Conservation (phyloP, 2,797 vertebrate species). For the Eutrigla gurnardus region DNA sequence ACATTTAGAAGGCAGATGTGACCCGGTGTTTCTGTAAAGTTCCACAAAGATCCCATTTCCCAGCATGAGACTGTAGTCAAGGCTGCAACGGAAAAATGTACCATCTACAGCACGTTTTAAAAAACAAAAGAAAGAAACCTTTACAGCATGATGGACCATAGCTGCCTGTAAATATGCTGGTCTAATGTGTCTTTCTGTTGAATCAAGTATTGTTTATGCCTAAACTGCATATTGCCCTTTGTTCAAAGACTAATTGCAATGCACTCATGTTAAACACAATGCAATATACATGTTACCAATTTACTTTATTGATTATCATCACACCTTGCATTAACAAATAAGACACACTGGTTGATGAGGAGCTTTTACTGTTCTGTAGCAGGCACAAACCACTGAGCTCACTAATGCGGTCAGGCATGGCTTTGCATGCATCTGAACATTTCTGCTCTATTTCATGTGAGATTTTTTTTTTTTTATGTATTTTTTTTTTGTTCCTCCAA, state of each 20-base stretch:
- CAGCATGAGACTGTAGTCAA: neutral
- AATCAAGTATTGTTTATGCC: slow-evolving; percentile 55
- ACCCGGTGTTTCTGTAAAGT: slow-evolving; percentile 44
- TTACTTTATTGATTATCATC: slow-evolving; percentile 42
- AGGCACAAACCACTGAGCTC: slow-evolving; percentile 25
- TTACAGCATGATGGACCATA: slow-evolving; percentile 16
- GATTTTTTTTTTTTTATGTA: slow-evolving; percentile 26
- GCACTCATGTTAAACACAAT: slow-evolving; percentile 63
- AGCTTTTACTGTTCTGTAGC: neutral
- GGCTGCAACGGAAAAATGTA: neutral
- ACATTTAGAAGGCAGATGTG: slow-evolving; percentile 32
- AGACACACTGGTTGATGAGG: slow-evolving; percentile 31
- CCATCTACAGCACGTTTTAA: neutral
- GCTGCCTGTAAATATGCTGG: slow-evolving; percentile 52
- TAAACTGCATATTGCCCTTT: slow-evolving; percentile 49
- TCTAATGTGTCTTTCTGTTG: slow-evolving; percentile 38
- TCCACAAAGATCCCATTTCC: slow-evolving; percentile 35
- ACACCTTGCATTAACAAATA: slow-evolving; percentile 44
- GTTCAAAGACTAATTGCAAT: slow-evolving; percentile 54
- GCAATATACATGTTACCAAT: slow-evolving; percentile 58
- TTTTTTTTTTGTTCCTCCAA: slow-evolving; percentile 11
- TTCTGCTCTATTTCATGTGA: slow-evolving; percentile 70
- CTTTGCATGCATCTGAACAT: slow-evolving; percentile 54
- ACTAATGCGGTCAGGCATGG: slow-evolving; percentile 43
- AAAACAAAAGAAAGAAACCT: slow-evolving; percentile 25